Conservation (phyloP, 2,888 invertebrate genomes). For the Luperina testacea region DNA sequence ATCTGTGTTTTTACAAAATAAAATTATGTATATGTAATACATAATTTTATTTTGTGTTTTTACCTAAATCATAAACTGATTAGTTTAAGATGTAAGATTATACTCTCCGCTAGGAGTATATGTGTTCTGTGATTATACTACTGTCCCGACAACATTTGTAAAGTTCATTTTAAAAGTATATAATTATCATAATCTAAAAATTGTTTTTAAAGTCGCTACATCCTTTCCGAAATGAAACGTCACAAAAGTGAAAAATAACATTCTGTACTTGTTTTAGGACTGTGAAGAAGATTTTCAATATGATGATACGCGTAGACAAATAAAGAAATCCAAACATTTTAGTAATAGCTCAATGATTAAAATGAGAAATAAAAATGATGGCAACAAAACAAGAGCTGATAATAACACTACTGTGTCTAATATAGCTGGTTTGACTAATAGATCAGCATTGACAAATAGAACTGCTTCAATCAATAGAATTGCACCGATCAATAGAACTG, state of each 20-base stretch:
- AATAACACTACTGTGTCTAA: background rate
- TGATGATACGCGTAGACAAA: constrained; percentile 20
- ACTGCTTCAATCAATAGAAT: background rate
- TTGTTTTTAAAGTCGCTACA: background rate
- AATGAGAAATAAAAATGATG: constrained; percentile 1
- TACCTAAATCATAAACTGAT: too few species aligned
- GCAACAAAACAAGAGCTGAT: background rate
- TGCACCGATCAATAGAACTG: background rate
- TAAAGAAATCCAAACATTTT: background rate
- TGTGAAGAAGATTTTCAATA: constrained; percentile 13
- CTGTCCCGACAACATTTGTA: background rate
- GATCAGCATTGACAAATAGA: background rate
- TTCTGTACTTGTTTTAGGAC: constrained; percentile 12
- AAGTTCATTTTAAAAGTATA: background rate
- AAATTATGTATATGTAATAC: too few species aligned
- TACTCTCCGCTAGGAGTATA: too few species aligned
- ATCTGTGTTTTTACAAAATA: too few species aligned
- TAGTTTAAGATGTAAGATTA: background rate
- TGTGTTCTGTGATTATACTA: background rate
- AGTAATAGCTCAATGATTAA: background rate
- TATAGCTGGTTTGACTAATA: background rate
- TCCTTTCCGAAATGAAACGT: background rate
- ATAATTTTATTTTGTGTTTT: background rate
- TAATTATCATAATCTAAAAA: background rate
- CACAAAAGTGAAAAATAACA: background rate